Evolutionary conservation across 2,888 invertebrate genomes (phyloP), one percentile per base, ranked within the genome.

Genomic region (Lasioglossum oenotherae): DNA sequence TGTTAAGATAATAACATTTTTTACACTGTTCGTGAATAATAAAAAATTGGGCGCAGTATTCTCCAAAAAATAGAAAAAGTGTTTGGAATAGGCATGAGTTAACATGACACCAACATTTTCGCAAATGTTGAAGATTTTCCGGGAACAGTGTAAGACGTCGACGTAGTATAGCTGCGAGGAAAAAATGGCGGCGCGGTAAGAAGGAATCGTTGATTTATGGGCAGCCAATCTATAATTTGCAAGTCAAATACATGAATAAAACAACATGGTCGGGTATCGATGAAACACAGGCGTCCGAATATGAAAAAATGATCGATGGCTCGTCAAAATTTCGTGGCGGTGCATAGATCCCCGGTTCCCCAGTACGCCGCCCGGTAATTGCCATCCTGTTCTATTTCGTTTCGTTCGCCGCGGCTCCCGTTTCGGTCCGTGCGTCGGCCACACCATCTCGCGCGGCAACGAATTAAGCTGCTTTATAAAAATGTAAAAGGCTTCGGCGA

Each of bases 391-490:
- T 85, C 84, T 82, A 78, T 85, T 85, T 75, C 82, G 84, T 80
- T 87, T 81, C 82, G 84, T 77, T 87, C 83, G 72, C 73, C 80
- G 72, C 71, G 83, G 88, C 81, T 85, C 76, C 84, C 76, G 46
- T 46, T 86, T 57, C 84, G 77, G 53, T 75, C 78, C 60, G 72
- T 78, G 74, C 74, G 67, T 81, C 79, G 49, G 80, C 83, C 83
- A 73, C 87, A 84, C 83, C 88, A 85, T 88, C 87, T 87, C 89
- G 87, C 80, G 83, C 87, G 88, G 82, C 87, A 83, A 87, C 88
- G 90, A 92, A 93, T 93, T 92, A 93, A 92, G 91, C 86, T 86
- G 91, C 88, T 91, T 92, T 92, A 93, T 93, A 92, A 93, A 93
- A 93, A 93, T 92, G 91, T 93, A 92, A 93, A 92, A 86, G 88